Evolutionary conservation across 30 jellyfish, hydroid and myxozoan genomes (phyloP), one percentile per base, ranked within the genome.

Genomic region (Aurelia aurita complex sp. Pacific): DNA sequence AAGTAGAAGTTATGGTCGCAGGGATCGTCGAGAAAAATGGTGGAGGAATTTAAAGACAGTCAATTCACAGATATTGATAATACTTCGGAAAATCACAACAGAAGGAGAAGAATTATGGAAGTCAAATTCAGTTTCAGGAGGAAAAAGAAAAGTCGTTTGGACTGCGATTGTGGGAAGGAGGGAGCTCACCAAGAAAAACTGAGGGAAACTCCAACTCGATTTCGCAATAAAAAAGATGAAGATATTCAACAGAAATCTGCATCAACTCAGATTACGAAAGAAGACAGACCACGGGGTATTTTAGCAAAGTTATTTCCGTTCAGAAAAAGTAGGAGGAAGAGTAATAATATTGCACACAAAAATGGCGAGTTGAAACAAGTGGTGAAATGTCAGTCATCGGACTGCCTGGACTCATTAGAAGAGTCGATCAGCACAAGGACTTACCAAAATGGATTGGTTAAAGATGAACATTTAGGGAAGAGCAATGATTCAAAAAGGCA

Each of bases 141-240:
- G 86, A 83, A 83, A 67, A 83, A 83, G 80, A 83, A 83, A 71
- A 60, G 78, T 63, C 92, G 92, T 14, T 43, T 64, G 69, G 92
- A 83, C 33, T 61, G 77, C 43, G 82, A 68, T 10, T 68, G 57
- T 10, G 78, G 78, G 36, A 68, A 68, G 53, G 57, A 68, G 36
- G 38, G 15, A 63, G 32, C 23, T 68, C 78, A 68, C 2, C 32
- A 61, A 13, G 36, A 13, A 13, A 17, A 17, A 5, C 13, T 4
- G 32, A 23, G 36, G 12, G 70, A 23, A 61, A 61, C 2, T 61
- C 0, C 36, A n/a, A 17, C 36, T 61, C 70, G 70, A 17, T 4
- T 17, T 61, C 70, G 36, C 8, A 61, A 61, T 11, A n/a, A 61
- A 2, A 61, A 61, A 61, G 36, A 61, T 61, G 70, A 61, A 61